Evolutionary conservation across 2,113 vertebrate genomes (phyloP), one percentile per base, ranked within the genome.

Genomic region (Jaculus jaculus): DNA sequence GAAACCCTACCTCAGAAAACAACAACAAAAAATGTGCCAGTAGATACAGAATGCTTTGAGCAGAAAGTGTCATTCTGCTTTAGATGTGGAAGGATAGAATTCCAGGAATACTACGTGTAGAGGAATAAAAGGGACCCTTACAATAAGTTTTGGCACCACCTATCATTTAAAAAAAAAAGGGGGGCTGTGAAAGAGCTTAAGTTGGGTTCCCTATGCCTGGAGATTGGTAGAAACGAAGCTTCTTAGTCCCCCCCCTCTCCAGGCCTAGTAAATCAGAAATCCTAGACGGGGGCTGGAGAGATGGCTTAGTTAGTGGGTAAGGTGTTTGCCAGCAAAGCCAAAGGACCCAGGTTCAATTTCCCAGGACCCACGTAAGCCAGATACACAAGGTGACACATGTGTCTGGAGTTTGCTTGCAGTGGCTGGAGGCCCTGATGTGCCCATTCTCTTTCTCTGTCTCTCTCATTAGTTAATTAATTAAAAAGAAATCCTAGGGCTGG

Each of bases 171-270:
- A 93, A 90, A 94, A 15, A 94, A 61, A 34, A 87, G 54, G 68
- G 75, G 51, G 30, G 68, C 34, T 69, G 84, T 63, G 12, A 71
- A 92, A 89, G 58, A 66, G 75, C 30, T 47, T 84, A 75, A 54
- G 39, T 63, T 84, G 79, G 51, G 58, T 63, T 91, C 47, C 51
- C 26, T 78, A 42, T 13, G 51, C 37, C 72, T 51, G 20, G 61
- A 94, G 78, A n/a, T 77, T 87, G 47, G 54, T 84, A 91, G 69
- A 94, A 93, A 93, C 39, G 54, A 75, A 83, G 75, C 73, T 85
- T 92, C 30, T 63, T 82, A 26, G 72, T 51, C 91, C 32, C 65
- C 30, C 51, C 11, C 23, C n/a, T 23, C n/a, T n/a, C n/a, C n/a
- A 90, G 39, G 60, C 39, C 28, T 84, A 72, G 16, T 34, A 66